Conservation (phyloP, 35 echinoderm and acorn worm species). For the Heliocidaris erythrogramma region DNA sequence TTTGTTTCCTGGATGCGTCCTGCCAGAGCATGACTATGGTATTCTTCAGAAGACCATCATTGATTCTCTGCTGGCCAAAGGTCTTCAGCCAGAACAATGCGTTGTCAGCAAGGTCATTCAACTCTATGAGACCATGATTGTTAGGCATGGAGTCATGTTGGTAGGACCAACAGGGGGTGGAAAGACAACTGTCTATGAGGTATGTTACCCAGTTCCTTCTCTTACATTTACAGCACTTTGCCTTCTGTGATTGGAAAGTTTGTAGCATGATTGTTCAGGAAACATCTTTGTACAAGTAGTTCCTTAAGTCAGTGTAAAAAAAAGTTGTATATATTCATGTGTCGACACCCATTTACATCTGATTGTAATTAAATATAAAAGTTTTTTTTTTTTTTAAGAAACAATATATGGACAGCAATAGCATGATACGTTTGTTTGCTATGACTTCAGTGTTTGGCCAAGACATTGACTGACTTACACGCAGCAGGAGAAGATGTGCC, state of each 20-base stretch:
- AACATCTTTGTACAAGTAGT: too few relatives aligned
- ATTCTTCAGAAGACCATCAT: conserved; percentile 80
- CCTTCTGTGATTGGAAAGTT: too few relatives aligned
- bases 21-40: conserved; percentile 96
- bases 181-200: conserved; percentile 94
- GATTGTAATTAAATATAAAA: too few relatives aligned
- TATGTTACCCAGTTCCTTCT: background rate
- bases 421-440: background rate
- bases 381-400: too few relatives aligned
- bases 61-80: conserved; percentile 68
- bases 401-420: too few relatives aligned
- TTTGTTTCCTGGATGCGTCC: conserved; percentile 85
- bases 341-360: too few relatives aligned
- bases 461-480: conserved; percentile 77
- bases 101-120: conserved; percentile 91
- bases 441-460: conserved; percentile 30
- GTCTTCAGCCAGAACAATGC: conserved; percentile 77
- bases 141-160: conserved; percentile 98
- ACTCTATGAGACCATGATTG: conserved; percentile 99
- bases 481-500: conserved; percentile 76
- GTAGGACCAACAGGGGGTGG: conserved; percentile 95
- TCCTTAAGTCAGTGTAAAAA: too few relatives aligned
- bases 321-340: too few relatives aligned
- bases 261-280: too few relatives aligned
- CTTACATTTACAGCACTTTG: too few relatives aligned